These are phyloP conservation scores for Xiphydria camelus DNA, from an alignment of 2,888 invertebrate genomes.

Conservation along the genomic window DNA sequence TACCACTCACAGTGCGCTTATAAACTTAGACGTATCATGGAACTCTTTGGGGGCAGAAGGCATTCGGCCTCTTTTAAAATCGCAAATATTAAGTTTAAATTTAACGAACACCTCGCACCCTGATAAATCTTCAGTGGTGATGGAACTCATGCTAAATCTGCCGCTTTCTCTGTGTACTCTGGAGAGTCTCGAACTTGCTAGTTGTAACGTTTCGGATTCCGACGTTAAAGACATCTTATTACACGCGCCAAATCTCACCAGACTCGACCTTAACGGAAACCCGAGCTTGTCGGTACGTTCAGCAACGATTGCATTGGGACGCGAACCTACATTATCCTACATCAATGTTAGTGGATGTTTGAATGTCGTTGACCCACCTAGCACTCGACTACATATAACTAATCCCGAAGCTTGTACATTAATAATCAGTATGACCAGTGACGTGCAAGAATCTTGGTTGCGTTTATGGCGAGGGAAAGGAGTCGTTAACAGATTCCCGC, in stretches of 20 bases:
- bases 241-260: conserved; percentile 40
- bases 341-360: conserved; percentile 45
- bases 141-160: conserved; percentile 27
- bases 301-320: conserved; percentile 33
- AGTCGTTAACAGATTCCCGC: conserved; percentile 32
- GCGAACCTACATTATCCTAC: conserved; percentile 40
- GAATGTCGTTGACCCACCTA: conserved; percentile 34
- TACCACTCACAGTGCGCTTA: conserved; percentile 28
- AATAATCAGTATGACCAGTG: conserved; percentile 35
- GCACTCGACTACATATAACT: conserved; percentile 27
- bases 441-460: conserved; percentile 41
- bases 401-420: conserved; percentile 44
- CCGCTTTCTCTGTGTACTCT: conserved; percentile 34
- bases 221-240: conserved; percentile 41
- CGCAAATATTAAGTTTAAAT: conserved; percentile 45
- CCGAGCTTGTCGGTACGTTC: conserved; percentile 34
- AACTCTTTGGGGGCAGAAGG: conserved; percentile 39
- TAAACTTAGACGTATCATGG: conserved; percentile 48
- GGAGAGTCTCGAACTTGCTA: conserved; percentile 44
- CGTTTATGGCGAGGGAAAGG: conserved; percentile 42
- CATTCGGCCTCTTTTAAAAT: conserved; percentile 32
- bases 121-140: conserved; percentile 8
- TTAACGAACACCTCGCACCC: conserved; percentile 36
- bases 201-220: conserved; percentile 40
- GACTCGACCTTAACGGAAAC: conserved; percentile 42